Percentiles rank a stretch among this genome's conserved stretches.
phyloP scores from a whole-genome alignment of 1,140 invertebrate species.

The Geopemphigus sp. region DNA sequence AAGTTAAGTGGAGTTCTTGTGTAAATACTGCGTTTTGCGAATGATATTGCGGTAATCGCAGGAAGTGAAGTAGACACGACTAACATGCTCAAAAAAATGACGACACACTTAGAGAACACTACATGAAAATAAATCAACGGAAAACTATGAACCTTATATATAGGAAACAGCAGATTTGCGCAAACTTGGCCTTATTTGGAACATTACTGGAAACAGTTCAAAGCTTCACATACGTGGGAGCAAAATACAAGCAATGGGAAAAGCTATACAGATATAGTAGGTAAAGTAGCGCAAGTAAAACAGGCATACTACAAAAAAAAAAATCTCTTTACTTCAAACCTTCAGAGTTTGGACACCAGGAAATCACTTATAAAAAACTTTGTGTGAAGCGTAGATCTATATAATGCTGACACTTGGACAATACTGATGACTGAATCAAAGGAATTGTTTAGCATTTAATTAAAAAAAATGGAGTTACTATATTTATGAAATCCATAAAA shows the following conservation, averaged over 20 bases:
- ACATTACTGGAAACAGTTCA: not conserved
- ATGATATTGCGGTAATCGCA: too few species aligned
- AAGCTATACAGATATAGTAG: too few species aligned
- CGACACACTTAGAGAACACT: too few species aligned
- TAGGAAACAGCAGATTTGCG: too few species aligned
- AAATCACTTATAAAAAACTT: constrained; percentile 27
- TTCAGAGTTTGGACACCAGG: not conserved
- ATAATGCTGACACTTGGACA: constrained; percentile 3
- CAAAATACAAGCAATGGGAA: not conserved
- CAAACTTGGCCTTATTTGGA: too few species aligned
- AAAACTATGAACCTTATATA: not conserved
- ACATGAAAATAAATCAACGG: not conserved
- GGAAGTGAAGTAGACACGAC: constrained; percentile 16
- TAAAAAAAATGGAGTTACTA: too few species aligned
- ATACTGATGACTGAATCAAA: constrained; percentile 35
- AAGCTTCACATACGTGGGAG: constrained; percentile 11
- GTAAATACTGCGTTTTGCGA: too few species aligned
- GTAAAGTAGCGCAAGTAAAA: too few species aligned
- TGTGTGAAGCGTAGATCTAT: constrained; percentile 1
- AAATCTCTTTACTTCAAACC: not conserved
- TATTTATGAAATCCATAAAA: too few species aligned
- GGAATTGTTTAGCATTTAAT: too few species aligned
- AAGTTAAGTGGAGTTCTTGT: too few species aligned
- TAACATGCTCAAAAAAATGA: constrained; percentile 17
- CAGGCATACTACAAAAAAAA: too few species aligned